A percentile compares a stretch with the other conserved stretches of the same genome.
Conservation (phyloP, 2,888 invertebrate genomes). For the Stenotaenia linearis region DNA sequence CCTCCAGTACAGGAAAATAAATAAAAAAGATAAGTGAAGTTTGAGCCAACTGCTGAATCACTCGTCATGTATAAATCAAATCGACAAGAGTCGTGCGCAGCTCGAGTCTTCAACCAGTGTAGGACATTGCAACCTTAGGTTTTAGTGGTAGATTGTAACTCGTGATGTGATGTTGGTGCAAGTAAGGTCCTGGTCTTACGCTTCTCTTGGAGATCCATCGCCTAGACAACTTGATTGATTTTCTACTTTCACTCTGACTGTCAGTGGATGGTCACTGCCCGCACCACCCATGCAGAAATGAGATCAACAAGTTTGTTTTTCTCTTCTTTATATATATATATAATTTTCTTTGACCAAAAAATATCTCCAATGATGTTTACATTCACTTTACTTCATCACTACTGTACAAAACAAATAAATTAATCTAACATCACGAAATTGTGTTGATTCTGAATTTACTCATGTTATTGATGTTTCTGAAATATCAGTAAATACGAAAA, state of each 20-base stretch:
- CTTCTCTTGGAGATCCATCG: constrained; percentile 14
- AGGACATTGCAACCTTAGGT: not conserved
- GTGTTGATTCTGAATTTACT: no score
- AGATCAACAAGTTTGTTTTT: constrained; percentile 21
- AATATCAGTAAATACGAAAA: not conserved
- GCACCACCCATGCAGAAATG: not conserved
- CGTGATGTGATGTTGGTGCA: not conserved
- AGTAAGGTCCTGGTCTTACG: not conserved
- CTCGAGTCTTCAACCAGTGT: not conserved
- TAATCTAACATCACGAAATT: not conserved
- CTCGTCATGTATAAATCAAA: constrained; percentile 7
- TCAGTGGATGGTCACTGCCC: not conserved
- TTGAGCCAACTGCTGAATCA: constrained; percentile 7
- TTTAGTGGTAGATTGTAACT: not conserved
- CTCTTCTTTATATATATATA: not conserved
- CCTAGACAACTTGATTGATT: constrained; percentile 26
- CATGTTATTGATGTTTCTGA: no score
- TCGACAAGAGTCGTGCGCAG: not conserved
- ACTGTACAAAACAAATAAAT: not conserved
- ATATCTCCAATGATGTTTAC: not conserved
- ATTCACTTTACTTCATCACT: not conserved
- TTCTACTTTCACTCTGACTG: not conserved
- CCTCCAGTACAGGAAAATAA: not conserved
- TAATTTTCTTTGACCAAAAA: not conserved
- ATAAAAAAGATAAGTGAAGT: constrained; percentile 5